phyloP scores from a whole-genome alignment of 2,888 invertebrate species.

The Agrypnus murinus region DNA sequence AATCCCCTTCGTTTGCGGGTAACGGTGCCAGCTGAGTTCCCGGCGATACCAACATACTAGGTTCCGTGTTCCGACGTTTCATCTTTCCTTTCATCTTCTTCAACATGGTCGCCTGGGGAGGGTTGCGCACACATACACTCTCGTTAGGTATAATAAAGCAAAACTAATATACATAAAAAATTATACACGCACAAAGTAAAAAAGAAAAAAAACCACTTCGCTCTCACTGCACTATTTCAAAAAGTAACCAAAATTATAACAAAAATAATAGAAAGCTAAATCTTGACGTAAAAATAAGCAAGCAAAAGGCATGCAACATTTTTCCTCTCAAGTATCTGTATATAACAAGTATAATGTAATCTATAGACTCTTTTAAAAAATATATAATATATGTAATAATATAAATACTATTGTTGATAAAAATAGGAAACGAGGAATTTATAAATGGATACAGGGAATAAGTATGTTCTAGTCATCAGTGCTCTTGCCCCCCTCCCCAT shows the following conservation, averaged over 20 bases:
- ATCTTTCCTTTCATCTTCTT: slow-evolving; percentile 98
- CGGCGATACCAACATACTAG: slow-evolving; percentile 79
- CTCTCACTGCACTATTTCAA: slow-evolving; percentile 37
- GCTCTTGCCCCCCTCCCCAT: slow-evolving; percentile 81
- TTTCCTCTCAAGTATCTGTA: slow-evolving; percentile 20
- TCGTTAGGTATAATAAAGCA: slow-evolving; percentile 45
- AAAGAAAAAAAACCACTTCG: slow-evolving; percentile 30
- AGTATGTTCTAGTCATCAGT: slow-evolving; percentile 74
- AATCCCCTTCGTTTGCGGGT: slow-evolving; percentile 72
- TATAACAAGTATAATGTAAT: too few relatives aligned
- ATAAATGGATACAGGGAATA: slow-evolving; percentile 58
- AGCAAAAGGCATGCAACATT: slow-evolving; percentile 51
- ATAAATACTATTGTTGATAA: slow-evolving; percentile 30
- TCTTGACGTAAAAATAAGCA: slow-evolving; percentile 43
- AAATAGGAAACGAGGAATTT: slow-evolving; percentile 38
- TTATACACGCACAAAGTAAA: slow-evolving; percentile 35
- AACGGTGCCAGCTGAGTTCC: slow-evolving; percentile 71
- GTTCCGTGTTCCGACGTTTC: slow-evolving; percentile 96
- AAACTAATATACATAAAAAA: slow-evolving; percentile 39
- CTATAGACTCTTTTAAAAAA: slow-evolving; percentile 26
- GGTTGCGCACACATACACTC: slow-evolving; percentile 63
- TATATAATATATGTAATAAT: too few relatives aligned
- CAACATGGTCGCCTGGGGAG: slow-evolving; percentile 98
- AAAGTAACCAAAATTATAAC: slow-evolving; percentile 19
- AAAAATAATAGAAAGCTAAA: slow-evolving; percentile 33